These are phyloP conservation scores for Pipa parva DNA, from an alignment of 2,113 vertebrate genomes.

Conservation along the genomic window DNA sequence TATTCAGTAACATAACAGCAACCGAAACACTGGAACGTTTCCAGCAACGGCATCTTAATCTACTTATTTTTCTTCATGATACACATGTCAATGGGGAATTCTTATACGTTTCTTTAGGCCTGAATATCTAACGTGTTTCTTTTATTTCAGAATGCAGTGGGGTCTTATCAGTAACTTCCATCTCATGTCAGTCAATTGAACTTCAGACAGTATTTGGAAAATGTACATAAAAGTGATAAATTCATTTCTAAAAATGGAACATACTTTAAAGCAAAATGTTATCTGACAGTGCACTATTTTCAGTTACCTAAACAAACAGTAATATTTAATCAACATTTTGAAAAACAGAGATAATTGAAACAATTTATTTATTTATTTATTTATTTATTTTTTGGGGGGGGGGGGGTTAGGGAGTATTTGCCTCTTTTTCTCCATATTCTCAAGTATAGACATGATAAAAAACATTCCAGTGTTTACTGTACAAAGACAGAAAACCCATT, in stretches of 20 bases:
- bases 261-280: background rate
- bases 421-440: no score
- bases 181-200: background rate
- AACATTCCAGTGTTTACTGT: no score
- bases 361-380: no score
- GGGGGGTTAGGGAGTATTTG: no score
- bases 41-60: background rate
- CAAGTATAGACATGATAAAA: no score
- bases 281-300: no score
- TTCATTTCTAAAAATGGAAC: background rate
- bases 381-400: no score
- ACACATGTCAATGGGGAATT: background rate
- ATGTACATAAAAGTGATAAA: no score
- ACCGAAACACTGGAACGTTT: background rate
- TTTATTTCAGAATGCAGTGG: background rate
- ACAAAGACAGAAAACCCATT: no score
- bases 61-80: background rate
- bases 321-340: no score
- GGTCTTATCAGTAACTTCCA: background rate
- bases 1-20: background rate
- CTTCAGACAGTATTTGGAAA: background rate
- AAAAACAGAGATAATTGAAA: no score
- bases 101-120: background rate
- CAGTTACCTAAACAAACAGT: no score
- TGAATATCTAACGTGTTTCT: background rate